Evolutionary conservation across 2,113 vertebrate species (phyloP).

Genomic region (Rousettus leschenaultii): DNA sequence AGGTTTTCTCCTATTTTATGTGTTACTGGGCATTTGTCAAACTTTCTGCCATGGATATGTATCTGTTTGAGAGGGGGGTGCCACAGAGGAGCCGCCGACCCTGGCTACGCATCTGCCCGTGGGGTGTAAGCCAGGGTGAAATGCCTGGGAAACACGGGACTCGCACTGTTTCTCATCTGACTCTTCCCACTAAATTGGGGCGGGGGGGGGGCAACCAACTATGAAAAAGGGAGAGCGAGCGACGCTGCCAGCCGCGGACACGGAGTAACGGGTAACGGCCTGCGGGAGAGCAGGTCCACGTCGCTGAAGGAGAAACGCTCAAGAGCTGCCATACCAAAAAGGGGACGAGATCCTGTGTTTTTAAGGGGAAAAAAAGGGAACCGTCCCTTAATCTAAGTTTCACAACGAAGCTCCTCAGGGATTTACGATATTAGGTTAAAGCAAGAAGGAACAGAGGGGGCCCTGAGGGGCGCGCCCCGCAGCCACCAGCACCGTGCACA

Average conservation of each 20-base stretch:
- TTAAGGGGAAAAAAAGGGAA: background rate
- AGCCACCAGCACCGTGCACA: too few relatives aligned
- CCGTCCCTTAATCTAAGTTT: background rate
- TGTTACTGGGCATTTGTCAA: background rate
- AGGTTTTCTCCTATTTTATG: background rate
- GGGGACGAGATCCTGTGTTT: conserved; percentile 50
- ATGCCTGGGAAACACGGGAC: background rate
- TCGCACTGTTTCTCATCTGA: background rate
- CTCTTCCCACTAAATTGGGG: background rate
- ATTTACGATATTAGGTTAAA: background rate
- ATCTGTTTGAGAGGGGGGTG: background rate
- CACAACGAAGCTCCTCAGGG: background rate
- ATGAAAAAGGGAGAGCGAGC: background rate
- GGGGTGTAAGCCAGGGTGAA: too few relatives aligned
- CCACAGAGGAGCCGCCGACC: background rate
- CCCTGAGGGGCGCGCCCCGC: background rate
- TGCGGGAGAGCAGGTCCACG: background rate
- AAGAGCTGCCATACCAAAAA: background rate
- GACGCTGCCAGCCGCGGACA: background rate
- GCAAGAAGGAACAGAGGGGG: background rate
- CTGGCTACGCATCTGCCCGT: rapidly evolving
- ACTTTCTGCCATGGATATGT: background rate
- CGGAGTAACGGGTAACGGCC: too few relatives aligned
- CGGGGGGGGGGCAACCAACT: too few relatives aligned
- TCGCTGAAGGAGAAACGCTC: background rate